phyloP scores from a whole-genome alignment of 1,140 invertebrate species.

The Cepaea nemoralis region DNA sequence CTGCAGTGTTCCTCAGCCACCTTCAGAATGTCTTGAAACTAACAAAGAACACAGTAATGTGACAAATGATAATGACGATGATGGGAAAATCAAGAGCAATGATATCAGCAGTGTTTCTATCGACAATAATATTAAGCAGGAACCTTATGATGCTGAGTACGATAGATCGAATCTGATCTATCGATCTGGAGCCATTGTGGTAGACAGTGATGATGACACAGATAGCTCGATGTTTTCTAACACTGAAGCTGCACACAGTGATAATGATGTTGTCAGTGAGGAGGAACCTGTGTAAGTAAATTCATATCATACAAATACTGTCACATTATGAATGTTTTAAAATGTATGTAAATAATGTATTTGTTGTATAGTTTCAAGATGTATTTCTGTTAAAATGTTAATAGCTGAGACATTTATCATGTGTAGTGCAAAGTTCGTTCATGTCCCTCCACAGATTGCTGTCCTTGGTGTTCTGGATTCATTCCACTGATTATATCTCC shows the following conservation, averaged over 20 bases:
- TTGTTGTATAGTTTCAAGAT: too few relatives aligned
- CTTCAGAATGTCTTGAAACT: neutral
- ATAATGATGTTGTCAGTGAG: neutral
- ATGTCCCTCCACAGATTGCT: too few relatives aligned
- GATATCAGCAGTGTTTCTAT: neutral
- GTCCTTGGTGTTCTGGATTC: too few relatives aligned
- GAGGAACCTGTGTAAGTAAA: constrained; percentile 21
- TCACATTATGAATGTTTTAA: too few relatives aligned
- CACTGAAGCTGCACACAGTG: neutral
- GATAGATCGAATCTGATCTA: neutral
- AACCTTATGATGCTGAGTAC: constrained; percentile 16
- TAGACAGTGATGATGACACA: neutral
- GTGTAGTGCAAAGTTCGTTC: too few relatives aligned
- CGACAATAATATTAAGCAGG: neutral
- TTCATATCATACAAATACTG: too few relatives aligned
- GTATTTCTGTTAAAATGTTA: too few relatives aligned
- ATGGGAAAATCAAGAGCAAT: neutral
- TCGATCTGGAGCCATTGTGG: neutral
- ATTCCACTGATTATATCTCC: too few relatives aligned
- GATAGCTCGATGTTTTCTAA: neutral
- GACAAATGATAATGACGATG: neutral
- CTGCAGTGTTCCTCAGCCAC: too few relatives aligned
- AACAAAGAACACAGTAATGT: neutral
- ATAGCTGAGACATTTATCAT: too few relatives aligned
- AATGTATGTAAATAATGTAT: too few relatives aligned